Base-by-base conservation (phyloP, 2,888 invertebrate species). In the Nudaria mundana region DNA sequence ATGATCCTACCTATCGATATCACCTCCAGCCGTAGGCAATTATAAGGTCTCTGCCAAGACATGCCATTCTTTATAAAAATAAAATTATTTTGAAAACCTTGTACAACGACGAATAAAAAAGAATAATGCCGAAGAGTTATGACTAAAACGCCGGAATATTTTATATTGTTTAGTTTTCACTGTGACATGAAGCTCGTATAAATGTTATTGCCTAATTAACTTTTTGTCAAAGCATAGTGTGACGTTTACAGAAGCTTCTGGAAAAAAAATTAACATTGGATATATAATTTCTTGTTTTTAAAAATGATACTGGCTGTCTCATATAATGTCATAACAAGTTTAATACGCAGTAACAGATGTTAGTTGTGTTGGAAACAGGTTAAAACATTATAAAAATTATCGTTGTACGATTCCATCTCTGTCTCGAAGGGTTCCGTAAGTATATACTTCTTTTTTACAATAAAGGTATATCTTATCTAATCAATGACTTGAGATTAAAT, bases 171-270 rank as follows among this genome's bases (percentile, higher is more conserved):
- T 74, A 68, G 65, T 61, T 69, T n/a, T 65, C 43, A 57, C 71
- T 83, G 84, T 82, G 86, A 85, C 86, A 85, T 55, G 66, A 39
- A 56, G 77, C 69, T 77, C 81, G 78, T 83, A 77, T 69, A 56
- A 52, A 52, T 62, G 76, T 84, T 81, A 83, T 66, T 64, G 53
- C 63, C 67, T 68, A 67, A 76, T 84, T 74, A 84, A 84, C 71
- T 85, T 87, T 86, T 85, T 86, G 87, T 85, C 86, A 87, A 86
- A 87, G 86, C 71, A 58, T 65, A 61, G 63, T 76, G 71, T 74
- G 60, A 74, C 67, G 68, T 56, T 47, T 53, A 50, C 32, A 47
- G 35, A 42, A 29, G 47, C 47, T 49, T 45, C 67, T 72, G 75
- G 69, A 62, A 64, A 66, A n/a, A n/a, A n/a, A 52, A 62, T 66